Percentiles rank a stretch among this genome's conserved stretches.
Evolutionary conservation across 2,797 vertebrate species (phyloP).

Genomic region (Diglossa cyanea): DNA sequence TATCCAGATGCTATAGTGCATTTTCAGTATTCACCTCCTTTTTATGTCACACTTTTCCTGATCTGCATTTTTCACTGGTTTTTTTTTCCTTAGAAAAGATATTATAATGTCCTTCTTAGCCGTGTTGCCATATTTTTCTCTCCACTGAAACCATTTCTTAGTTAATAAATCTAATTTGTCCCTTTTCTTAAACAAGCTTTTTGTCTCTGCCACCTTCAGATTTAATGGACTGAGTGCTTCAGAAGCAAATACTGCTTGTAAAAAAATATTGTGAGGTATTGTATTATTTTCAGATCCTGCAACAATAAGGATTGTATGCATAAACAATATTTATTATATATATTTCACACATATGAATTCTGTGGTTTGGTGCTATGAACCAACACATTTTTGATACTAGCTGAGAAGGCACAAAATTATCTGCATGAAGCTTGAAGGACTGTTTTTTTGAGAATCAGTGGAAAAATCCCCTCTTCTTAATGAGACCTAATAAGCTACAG

Average conservation of each 20-base stretch:
- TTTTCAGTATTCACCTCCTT: conserved; percentile 24
- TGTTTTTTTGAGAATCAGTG: background rate
- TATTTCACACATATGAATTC: background rate
- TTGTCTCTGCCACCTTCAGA: background rate
- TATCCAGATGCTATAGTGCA: conserved; percentile 1
- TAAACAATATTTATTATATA: background rate
- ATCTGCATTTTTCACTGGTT: background rate
- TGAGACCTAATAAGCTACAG: background rate
- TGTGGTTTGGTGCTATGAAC: background rate
- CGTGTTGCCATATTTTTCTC: background rate
- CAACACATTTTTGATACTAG: background rate
- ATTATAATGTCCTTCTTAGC: background rate
- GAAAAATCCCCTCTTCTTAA: background rate
- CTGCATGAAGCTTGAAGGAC: background rate
- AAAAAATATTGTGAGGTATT: background rate
- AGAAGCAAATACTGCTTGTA: background rate
- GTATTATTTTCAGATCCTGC: background rate
- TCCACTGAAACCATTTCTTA: background rate
- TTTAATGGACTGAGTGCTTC: background rate
- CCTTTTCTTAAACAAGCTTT: background rate
- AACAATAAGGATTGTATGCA: background rate
- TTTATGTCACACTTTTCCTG: background rate
- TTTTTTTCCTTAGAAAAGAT: background rate
- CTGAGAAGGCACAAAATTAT: background rate
- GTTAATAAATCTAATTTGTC: background rate